phyloP scores from a whole-genome alignment of 2,888 invertebrate genomes.

The Lithosia quadra region DNA sequence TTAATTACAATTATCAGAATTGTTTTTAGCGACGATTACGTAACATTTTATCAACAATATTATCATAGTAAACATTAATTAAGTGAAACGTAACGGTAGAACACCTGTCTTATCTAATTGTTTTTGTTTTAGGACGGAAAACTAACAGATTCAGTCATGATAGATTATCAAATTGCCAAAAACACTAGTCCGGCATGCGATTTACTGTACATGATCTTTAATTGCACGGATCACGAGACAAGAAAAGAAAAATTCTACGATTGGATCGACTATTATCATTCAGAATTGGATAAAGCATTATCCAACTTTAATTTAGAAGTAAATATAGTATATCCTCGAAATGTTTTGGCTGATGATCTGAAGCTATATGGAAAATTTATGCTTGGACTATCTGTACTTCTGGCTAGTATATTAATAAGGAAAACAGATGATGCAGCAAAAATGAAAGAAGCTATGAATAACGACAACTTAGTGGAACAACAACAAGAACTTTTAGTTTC shows the following conservation, averaged over 20 bases:
- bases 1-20: no score
- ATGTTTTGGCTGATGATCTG: conserved; percentile 51
- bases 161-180: conserved; percentile 61
- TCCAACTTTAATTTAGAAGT: conserved; percentile 47
- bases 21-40: no score
- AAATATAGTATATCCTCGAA: conserved; percentile 44
- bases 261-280: conserved; percentile 57
- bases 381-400: conserved; percentile 38
- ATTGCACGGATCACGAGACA: conserved; percentile 56
- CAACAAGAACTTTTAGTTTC: conserved; percentile 16
- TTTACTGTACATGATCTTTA: conserved; percentile 54
- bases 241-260: conserved; percentile 50
- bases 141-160: conserved; percentile 51
- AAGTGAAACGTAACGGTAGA: no score
- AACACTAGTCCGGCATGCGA: conserved; percentile 55
- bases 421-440: conserved; percentile 46
- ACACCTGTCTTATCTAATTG: not conserved
- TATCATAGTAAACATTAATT: no score
- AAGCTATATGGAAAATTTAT: conserved; percentile 44
- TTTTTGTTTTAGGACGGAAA: conserved; percentile 43
- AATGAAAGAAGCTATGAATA: conserved; percentile 39
- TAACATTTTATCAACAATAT: no score
- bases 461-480: conserved; percentile 36
- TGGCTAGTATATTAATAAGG: conserved; percentile 39
- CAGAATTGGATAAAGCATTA: conserved; percentile 47